Base-by-base conservation (phyloP, 2,113 vertebrate genomes). In the Arizona elegans region DNA sequence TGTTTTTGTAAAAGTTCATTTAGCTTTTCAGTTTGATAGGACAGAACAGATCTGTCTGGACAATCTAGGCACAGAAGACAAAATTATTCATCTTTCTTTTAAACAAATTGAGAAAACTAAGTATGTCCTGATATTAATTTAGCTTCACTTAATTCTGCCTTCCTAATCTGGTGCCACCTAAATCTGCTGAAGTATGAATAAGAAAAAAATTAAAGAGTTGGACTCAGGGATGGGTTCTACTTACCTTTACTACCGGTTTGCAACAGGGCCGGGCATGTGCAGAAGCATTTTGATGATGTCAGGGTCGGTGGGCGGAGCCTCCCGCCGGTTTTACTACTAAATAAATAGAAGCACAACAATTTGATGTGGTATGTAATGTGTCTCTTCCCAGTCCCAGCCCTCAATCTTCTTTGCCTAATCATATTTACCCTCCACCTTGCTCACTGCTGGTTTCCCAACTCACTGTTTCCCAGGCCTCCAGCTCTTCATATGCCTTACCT, bases 1-100 rank as follows among this genome's bases (percentile, higher is more conserved):
- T 92, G 26, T 50, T 85, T 89, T 89, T 87, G 55, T 87, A 54
- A 93, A 95, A 94, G 94, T 95, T 96, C 55, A 93, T 93, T 95
- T 93, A 94, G 90, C 33, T 12, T 90, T 97, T 95, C 93, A 89
- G 88, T 94, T 93, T 90, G 90, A 55, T 87, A 62, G 93, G 70
- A 89, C 87, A 95, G 23, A 52, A 38, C 90, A 94, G 96, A 95
- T 15, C 0, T 89, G 33, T 70, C 62, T 88, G 92, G 89, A 90
- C 65, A 93, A 90, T 86, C 91, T 89, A 19, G 6, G 88, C 92
- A 92, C 91, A 95, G 88, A 81, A 94, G 93, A 70, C 88, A 94
- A 92, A 95, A 96, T 52, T 43, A 94, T 96, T 94, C 52, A 70
- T n/a, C 93, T 92, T 47, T 92, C 91, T 95, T 94, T 90, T n/a